Evolutionary conservation across 2,113 vertebrate species (phyloP).

Genomic region (Propithecus coquereli): DNA sequence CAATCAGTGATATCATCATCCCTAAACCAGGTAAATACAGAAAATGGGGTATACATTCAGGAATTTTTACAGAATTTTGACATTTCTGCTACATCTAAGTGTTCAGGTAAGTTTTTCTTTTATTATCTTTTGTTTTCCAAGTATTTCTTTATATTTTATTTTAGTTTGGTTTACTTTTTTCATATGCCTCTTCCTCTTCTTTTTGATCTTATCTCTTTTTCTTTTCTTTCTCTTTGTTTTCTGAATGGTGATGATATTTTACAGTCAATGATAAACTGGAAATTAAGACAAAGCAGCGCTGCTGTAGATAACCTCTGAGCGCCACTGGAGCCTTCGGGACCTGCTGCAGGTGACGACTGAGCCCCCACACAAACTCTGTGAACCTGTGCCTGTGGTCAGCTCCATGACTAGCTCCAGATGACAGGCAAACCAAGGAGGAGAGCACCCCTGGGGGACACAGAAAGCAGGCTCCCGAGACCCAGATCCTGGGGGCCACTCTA

Average conservation of each 20-base stretch:
- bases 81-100: neutral
- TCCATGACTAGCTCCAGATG: neutral
- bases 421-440: neutral
- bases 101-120: neutral
- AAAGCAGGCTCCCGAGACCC: neutral
- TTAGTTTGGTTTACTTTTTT: neutral
- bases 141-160: neutral
- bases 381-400: neutral
- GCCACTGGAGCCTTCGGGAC: too few species aligned
- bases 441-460: neutral
- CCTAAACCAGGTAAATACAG: neutral
- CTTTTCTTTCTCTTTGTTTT: neutral
- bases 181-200: neutral
- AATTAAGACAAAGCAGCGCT: neutral
- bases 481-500: neutral
- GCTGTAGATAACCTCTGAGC: too few species aligned
- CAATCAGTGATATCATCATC: neutral
- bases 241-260: neutral
- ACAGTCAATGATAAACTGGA: neutral
- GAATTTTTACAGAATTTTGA: neutral
- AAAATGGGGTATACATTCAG: neutral
- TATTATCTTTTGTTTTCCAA: neutral
- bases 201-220: neutral
- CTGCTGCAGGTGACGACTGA: too few species aligned
- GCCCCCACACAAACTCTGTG: neutral